Base-by-base conservation (phyloP, 2,888 invertebrate species). In the Cryptophagus acutangulus region DNA sequence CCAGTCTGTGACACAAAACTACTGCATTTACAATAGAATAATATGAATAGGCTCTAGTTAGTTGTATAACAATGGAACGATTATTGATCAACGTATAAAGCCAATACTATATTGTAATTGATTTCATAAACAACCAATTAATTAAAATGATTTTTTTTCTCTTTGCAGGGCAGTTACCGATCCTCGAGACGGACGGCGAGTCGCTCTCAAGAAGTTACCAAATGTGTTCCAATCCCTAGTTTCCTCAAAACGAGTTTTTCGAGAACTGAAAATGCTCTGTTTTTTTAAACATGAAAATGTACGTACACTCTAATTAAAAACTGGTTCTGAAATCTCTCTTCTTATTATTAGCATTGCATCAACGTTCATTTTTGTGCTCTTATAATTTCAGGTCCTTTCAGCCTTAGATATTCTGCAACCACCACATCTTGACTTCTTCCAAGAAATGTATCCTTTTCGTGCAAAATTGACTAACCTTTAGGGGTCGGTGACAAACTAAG, bases 221-320 rank as follows among this genome's bases (percentile, higher is more conserved):
- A 97, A 97, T 78, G 97, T 99, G 73, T 99, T 99, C 83, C 97
- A 97, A 75, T 97, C 96, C 67, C 81, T 97, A 70, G 93, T 99
- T 65, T 97, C 97, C 64, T 94, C 95, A 70, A 96, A 96, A 71
- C 83, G 99, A 63, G 97, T 97, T 61, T 99, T 96, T 77, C 82
- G 99, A 58, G 99, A 99, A 75, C 82, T 99, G 66, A 91, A 93
- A 76, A 99, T 99, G 97, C 82, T 99, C 55, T 94, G 94, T 73
- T 95, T 94, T 76, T 97, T 99, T 80, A 94, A 95, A 79, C 97
- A 99, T 74, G 97, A 99, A 76, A 99, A 99, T 75, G 97, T 97
- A 74, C 87, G 91, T 84, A 26, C 5, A 26, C 5, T 8, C 10
- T 3, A 26, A n/a, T n/a, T n/a, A n/a, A n/a, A n/a, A n/a, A n/a